Conservation (phyloP, 2,888 invertebrate genomes). For the Archips crataeganus region DNA sequence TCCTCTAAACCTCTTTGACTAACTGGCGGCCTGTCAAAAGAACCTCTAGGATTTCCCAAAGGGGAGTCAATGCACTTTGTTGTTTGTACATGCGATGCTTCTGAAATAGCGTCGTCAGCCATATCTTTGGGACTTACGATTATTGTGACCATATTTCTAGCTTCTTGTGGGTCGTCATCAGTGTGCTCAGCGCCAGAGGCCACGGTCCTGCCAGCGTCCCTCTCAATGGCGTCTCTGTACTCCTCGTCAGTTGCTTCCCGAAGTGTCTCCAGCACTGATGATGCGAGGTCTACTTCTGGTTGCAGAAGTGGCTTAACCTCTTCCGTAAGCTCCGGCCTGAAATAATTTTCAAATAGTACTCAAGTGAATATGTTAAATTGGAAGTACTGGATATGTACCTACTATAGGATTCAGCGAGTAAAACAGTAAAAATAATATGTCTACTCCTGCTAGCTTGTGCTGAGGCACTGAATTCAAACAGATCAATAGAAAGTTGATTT, state of each 20-base stretch:
- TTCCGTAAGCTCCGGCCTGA: conserved; percentile 60
- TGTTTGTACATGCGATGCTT: conserved; percentile 66
- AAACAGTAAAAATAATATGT: no score
- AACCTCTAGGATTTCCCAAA: conserved; percentile 48
- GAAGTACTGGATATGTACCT: no score
- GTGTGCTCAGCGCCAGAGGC: conserved; percentile 44
- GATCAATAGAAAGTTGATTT: no score
- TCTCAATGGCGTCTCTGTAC: conserved; percentile 71
- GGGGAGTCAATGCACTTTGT: conserved; percentile 58
- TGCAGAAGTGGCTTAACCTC: conserved; percentile 70
- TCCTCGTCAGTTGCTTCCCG: conserved; percentile 76
- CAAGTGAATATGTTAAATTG: no score
- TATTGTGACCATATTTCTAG: conserved; percentile 63
- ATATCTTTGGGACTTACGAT: conserved; percentile 60
- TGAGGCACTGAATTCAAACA: no score
- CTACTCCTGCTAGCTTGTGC: no score
- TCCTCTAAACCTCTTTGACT: conserved; percentile 52
- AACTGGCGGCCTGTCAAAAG: conserved; percentile 44
- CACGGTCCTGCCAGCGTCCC: conserved; percentile 67
- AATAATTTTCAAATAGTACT: conserved; percentile 41
- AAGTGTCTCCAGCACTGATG: conserved; percentile 74
- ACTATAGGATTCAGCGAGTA: no score
- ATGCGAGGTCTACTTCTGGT: conserved; percentile 77
- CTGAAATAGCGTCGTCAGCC: conserved; percentile 54
- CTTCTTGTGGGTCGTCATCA: conserved; percentile 57